phyloP scores from a whole-genome alignment of 2,888 invertebrate species.

The Cybosia mesomella region DNA sequence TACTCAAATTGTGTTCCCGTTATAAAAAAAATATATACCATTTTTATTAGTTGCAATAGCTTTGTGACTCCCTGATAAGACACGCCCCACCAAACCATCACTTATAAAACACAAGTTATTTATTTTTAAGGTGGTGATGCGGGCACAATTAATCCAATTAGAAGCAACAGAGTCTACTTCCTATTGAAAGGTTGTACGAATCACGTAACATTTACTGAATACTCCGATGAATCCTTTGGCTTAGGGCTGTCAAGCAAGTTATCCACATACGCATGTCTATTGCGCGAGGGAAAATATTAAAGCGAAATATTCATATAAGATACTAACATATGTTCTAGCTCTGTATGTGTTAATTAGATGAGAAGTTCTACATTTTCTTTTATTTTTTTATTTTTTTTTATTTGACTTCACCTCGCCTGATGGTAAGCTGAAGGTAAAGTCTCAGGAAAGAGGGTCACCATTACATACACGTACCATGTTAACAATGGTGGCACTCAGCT shows the following conservation, averaged over 20 bases:
- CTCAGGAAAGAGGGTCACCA: too few relatives aligned
- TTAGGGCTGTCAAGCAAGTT: constrained; percentile 30
- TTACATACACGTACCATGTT: too few relatives aligned
- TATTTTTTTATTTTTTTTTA: too few relatives aligned
- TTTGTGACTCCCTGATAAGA: too few relatives aligned
- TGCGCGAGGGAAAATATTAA: background rate
- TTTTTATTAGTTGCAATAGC: constrained; percentile 65
- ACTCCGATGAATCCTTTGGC: constrained; percentile 43
- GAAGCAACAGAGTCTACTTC: constrained; percentile 62
- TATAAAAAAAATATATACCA: constrained; percentile 55
- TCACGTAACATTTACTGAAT: constrained; percentile 49
- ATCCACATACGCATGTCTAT: background rate
- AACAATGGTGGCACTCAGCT: too few relatives aligned
- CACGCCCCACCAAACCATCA: too few relatives aligned
- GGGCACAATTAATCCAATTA: constrained; percentile 70
- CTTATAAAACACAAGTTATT: constrained; percentile 64
- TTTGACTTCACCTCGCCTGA: too few relatives aligned
- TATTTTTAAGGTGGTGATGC: constrained; percentile 65
- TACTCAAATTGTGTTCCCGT: constrained; percentile 2
- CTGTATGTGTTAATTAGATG: background rate
- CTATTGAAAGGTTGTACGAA: constrained; percentile 63
- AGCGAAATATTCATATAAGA: background rate
- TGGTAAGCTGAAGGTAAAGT: too few relatives aligned
- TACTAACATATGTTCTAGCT: background rate
- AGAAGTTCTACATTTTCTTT: too few relatives aligned